Base-by-base conservation (phyloP, 2,888 invertebrate genomes). In the Clivina fossor region DNA sequence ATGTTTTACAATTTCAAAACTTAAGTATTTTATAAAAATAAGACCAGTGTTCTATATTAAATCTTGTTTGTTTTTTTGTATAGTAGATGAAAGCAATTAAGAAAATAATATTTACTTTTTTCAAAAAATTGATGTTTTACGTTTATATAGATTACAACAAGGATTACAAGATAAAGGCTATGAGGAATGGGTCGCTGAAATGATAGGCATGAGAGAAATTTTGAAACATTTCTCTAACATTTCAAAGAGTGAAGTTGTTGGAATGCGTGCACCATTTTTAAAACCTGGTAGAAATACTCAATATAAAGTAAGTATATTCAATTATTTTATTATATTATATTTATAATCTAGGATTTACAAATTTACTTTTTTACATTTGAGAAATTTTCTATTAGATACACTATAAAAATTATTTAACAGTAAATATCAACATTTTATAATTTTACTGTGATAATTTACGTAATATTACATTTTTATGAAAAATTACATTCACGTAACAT, bases 281-380 rank as follows among this genome's bases (percentile, higher is more conserved):
- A 93, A 93, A 70, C 93, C 93, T n/a, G 93, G 93, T 55, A 81
- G 91, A 65, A 93, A 93, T 69, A 90, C 92, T 1, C 93, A 93
- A 73, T 93, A 90, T 70, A 91, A 93, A 79, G 92, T 89, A 68
- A 63, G 61, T 50, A 40, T 11, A 35, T 18, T n/a, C n/a, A n/a
- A n/a, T n/a, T n/a, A n/a, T n/a, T n/a, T n/a, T n/a, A n/a, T n/a
- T n/a, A n/a, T n/a, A n/a, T n/a, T n/a, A n/a, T n/a, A n/a, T n/a
- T n/a, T n/a, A n/a, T n/a, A n/a, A n/a, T n/a, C n/a, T n/a, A n/a
- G n/a, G n/a, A n/a, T n/a, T n/a, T n/a, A n/a, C n/a, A n/a, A n/a
- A n/a, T n/a, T n/a, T n/a, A n/a, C n/a, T n/a, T n/a, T n/a, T n/a
- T n/a, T n/a, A n/a, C n/a, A n/a, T n/a, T n/a, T n/a, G n/a, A n/a